phyloP scores from a whole-genome alignment of 2,113 vertebrate genomes.

The Melanotaenia duboulayi region DNA sequence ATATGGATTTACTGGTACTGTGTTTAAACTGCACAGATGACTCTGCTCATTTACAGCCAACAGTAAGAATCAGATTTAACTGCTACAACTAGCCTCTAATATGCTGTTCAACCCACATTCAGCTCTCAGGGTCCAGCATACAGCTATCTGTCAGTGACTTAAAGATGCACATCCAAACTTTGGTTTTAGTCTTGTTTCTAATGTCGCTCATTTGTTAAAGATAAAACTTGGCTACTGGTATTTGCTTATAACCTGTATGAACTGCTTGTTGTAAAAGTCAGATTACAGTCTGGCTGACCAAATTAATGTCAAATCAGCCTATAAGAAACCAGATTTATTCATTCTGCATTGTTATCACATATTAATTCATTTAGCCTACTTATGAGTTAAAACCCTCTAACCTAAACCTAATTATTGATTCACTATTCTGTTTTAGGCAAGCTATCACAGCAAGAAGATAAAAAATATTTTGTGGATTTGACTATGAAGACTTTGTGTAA shows the following conservation, averaged over 20 bases:
- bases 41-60: conserved; percentile 10
- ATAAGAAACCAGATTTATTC: not conserved
- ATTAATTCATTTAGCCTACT: too few relatives aligned
- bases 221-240: not conserved
- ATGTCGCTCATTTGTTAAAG: conserved; percentile 13
- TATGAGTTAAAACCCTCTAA: too few relatives aligned
- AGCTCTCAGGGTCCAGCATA: conserved; percentile 6
- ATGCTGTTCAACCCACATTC: not conserved
- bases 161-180: not conserved
- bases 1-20: conserved; percentile 31
- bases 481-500: too few relatives aligned
- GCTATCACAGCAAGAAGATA: too few relatives aligned
- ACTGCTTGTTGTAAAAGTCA: not conserved
- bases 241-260: not conserved
- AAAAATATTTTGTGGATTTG: too few relatives aligned
- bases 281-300: not conserved
- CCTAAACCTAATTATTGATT: too few relatives aligned
- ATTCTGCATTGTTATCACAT: too few relatives aligned
- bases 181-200: not conserved
- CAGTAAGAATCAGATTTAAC: not conserved
- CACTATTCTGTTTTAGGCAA: too few relatives aligned
- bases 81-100: not conserved
- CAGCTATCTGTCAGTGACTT: not conserved
- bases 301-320: not conserved
- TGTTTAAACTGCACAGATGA: not conserved